phyloP scores from a whole-genome alignment of 2,113 vertebrate species.

The Psittacus erithacus region DNA sequence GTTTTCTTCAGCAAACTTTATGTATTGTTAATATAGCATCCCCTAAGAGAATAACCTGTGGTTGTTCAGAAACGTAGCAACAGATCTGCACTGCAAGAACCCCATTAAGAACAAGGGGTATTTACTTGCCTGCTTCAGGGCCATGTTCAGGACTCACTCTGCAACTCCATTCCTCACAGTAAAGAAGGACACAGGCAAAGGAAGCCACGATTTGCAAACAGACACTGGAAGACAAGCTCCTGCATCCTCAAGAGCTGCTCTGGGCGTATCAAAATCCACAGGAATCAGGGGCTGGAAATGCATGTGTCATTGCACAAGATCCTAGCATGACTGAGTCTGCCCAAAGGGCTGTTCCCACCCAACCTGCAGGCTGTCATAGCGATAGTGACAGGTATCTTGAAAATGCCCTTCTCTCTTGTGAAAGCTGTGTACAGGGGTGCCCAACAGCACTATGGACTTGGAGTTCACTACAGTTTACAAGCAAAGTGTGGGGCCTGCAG shows the following conservation, averaged over 20 bases:
- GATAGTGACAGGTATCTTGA: neutral
- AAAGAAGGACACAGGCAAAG: slow-evolving; percentile 15
- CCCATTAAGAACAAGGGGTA: neutral
- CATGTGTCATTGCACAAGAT: neutral
- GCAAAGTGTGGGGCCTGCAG: neutral
- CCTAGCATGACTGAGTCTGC: neutral
- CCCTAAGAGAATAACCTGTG: slow-evolving; percentile 43
- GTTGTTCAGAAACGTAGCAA: slow-evolving; percentile 25
- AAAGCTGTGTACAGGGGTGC: neutral
- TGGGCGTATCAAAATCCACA: neutral
- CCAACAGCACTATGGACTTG: neutral
- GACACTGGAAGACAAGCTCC: neutral
- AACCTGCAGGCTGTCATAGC: neutral
- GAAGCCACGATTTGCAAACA: neutral
- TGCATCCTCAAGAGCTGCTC: slow-evolving; percentile 6
- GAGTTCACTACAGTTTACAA: neutral
- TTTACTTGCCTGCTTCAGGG: slow-evolving; percentile 1
- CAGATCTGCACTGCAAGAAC: neutral
- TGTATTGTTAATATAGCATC: slow-evolving; percentile 9
- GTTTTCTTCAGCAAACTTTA: slow-evolving; percentile 38
- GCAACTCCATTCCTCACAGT: neutral
- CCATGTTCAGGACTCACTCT: neutral
- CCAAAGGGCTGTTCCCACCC: neutral
- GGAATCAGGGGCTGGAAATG: neutral
- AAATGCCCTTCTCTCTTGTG: neutral